A percentile compares a stretch with the other conserved stretches of the same genome.
Conservation (phyloP, 2,797 vertebrate genomes). For the Lagocephalus sceleratus region DNA sequence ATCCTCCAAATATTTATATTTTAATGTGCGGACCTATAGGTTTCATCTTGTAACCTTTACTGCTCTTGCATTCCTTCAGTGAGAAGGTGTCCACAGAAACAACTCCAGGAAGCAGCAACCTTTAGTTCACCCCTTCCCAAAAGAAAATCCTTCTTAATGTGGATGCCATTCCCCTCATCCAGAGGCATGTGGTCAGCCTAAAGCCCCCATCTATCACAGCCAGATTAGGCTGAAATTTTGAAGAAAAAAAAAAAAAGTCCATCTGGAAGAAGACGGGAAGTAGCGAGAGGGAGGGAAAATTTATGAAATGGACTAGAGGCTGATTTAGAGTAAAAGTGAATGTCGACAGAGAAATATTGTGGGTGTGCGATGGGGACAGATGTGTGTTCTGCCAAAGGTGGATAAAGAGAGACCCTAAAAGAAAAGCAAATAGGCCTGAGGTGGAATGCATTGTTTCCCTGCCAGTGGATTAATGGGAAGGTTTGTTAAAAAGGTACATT, state of each 20-base stretch:
- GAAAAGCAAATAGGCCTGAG: neutral
- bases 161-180: constrained; percentile 44
- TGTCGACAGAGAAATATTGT: constrained; percentile 18
- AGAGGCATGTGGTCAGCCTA: constrained; percentile 52
- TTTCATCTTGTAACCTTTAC: neutral
- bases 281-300: constrained; percentile 18
- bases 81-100: constrained; percentile 40
- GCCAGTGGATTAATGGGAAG: too few relatives aligned
- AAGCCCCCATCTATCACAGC: constrained; percentile 43
- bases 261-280: constrained; percentile 48
- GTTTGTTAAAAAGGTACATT: too few relatives aligned
- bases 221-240: constrained; percentile 23
- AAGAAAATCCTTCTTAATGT: constrained; percentile 25
- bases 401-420: constrained; percentile 22
- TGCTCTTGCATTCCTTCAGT: constrained; percentile 7
- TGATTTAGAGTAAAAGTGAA: constrained; percentile 31
- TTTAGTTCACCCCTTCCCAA: constrained; percentile 45
- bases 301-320: constrained; percentile 44
- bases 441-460: too few relatives aligned
- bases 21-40: neutral
- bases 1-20: neutral
- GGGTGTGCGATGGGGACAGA: constrained; percentile 18
- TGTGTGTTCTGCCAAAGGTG: constrained; percentile 43
- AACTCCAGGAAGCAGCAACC: constrained; percentile 36
- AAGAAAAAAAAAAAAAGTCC: constrained; percentile 42